Evolutionary conservation across 64 coral and sea anemone species (phyloP).

Genomic region (Catalaphyllia jardinei): DNA sequence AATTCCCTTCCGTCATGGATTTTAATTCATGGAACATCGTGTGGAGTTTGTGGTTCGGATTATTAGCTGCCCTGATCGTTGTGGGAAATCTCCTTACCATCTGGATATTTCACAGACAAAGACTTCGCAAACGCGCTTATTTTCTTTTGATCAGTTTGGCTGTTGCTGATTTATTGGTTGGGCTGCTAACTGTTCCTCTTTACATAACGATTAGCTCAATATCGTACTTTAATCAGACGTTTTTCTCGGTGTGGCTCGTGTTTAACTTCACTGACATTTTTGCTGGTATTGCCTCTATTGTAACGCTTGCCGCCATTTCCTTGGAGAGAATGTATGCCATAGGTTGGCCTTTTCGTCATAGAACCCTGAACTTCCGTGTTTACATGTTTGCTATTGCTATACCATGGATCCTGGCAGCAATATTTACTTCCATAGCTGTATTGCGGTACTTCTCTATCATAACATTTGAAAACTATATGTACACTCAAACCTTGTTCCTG

Average conservation of each 20-base stretch:
- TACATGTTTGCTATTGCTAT: background rate
- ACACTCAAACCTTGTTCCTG: background rate
- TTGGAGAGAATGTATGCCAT: constrained; percentile 31
- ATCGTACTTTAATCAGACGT: background rate
- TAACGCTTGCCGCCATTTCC: background rate
- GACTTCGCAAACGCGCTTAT: background rate
- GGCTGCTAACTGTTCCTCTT: background rate
- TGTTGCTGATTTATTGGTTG: constrained; percentile 2
- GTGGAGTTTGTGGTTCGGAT: background rate
- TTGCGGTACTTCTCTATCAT: background rate
- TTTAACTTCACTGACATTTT: background rate
- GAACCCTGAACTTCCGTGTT: background rate
- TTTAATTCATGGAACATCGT: background rate
- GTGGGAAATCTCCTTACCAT: background rate
- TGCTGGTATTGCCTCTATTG: background rate
- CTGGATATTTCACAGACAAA: background rate
- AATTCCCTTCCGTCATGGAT: background rate
- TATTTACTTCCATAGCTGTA: background rate
- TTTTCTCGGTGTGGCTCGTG: too few relatives aligned
- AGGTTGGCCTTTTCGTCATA: constrained; percentile 24
- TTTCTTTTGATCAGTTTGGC: constrained; percentile 2
- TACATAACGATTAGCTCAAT: background rate
- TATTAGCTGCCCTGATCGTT: background rate
- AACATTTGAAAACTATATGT: background rate
- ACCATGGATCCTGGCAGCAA: background rate